These are phyloP conservation scores for Cynopterus brachyotis DNA, from an alignment of 2,113 vertebrate genomes.

Conservation along the genomic window DNA sequence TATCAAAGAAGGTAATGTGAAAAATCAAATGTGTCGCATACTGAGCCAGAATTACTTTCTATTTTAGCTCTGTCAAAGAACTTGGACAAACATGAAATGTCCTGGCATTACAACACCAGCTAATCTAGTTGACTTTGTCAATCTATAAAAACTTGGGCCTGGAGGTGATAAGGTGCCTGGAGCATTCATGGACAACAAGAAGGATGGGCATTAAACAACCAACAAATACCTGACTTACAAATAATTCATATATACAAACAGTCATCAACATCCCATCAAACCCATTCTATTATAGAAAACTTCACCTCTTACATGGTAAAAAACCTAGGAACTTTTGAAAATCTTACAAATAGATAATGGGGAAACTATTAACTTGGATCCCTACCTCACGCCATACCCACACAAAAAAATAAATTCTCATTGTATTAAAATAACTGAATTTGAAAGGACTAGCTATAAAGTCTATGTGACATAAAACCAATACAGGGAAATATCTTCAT, in stretches of 20 bases:
- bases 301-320: background rate
- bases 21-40: conserved; percentile 5
- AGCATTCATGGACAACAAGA: background rate
- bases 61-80: background rate
- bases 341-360: background rate
- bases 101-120: background rate
- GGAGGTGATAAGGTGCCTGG: background rate
- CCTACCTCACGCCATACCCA: conserved; percentile 34
- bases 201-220: background rate
- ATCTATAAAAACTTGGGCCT: background rate
- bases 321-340: background rate
- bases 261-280: background rate
- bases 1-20: background rate
- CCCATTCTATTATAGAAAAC: background rate
- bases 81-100: background rate
- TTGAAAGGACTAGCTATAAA: background rate
- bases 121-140: background rate
- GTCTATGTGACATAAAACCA: background rate
- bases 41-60: conserved; percentile 1
- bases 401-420: background rate
- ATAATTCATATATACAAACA: background rate
- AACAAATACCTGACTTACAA: background rate
- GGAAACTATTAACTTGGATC: background rate
- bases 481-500: background rate
- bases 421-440: background rate